Evolutionary conservation across 2,797 vertebrate genomes (phyloP).

Genomic region (Pangasius mekongensis): DNA sequence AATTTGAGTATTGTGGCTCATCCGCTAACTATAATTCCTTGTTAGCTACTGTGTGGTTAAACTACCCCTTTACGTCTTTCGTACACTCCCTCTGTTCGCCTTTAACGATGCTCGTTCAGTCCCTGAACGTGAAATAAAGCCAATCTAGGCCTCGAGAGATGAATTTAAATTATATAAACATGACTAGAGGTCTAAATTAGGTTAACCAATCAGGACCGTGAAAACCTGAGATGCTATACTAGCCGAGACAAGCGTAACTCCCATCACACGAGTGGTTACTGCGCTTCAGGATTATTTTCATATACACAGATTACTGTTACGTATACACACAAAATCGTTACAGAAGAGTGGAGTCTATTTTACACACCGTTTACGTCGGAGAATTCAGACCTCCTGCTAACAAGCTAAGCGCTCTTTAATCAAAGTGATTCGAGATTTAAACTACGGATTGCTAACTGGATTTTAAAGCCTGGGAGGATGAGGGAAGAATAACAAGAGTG

Average conservation of each 20-base stretch:
- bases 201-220: neutral
- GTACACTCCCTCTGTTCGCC: neutral
- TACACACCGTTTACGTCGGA: neutral
- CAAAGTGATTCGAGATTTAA: slow-evolving; percentile 2
- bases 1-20: neutral
- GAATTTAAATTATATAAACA: neutral
- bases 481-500: slow-evolving; percentile 54
- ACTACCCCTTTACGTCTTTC: neutral
- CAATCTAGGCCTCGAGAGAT: neutral
- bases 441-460: neutral
- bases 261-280: slow-evolving; percentile 12
- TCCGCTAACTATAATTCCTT: neutral
- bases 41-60: neutral
- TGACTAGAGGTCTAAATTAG: neutral
- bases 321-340: slow-evolving; percentile 31
- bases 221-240: slow-evolving; percentile 43
- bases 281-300: slow-evolving; percentile 45
- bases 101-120: neutral
- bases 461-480: neutral
- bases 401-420: slow-evolving; percentile 31
- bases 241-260: neutral
- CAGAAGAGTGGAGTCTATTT: neutral
- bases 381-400: neutral
- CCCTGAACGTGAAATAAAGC: slow-evolving; percentile 31
- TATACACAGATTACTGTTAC: slow-evolving; percentile 36